These are phyloP conservation scores for Pelagia noctiluca DNA, from an alignment of 30 jellyfish, hydroid and myxozoan genomes.

Conservation along the genomic window DNA sequence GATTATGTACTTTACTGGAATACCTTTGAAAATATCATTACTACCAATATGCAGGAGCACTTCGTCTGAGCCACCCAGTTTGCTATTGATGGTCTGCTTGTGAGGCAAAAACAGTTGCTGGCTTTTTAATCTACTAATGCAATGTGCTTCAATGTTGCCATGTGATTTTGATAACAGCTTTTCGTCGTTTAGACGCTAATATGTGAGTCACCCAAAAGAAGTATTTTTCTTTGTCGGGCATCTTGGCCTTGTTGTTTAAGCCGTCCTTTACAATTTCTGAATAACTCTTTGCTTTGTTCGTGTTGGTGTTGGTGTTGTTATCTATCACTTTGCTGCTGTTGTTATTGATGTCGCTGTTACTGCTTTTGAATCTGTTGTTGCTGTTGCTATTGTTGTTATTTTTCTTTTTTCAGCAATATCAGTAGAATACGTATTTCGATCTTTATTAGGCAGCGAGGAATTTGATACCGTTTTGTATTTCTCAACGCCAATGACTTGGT, in stretches of 20 bases:
- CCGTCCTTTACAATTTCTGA: neutral
- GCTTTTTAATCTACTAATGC: constrained; percentile 21
- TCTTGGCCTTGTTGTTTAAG: neutral
- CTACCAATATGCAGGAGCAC: constrained; percentile 31
- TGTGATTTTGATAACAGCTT: constrained; percentile 1
- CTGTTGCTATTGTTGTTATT: neutral
- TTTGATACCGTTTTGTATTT: constrained; percentile 1
- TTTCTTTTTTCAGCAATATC: neutral
- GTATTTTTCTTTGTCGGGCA: constrained; percentile 8
- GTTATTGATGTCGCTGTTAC: neutral
- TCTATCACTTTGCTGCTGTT: neutral
- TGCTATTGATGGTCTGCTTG: neutral
- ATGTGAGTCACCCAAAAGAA: constrained; percentile 44
- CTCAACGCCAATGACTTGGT: neutral
- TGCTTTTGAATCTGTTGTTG: neutral
- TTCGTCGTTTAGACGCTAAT: constrained; percentile 1
- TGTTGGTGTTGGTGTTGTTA: neutral
- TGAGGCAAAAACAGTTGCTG: neutral
- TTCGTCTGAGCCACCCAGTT: neutral
- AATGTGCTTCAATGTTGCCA: neutral
- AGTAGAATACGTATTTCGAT: neutral
- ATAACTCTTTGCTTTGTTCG: neutral
- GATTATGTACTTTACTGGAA: constrained; percentile 16
- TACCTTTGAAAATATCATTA: constrained; percentile 31
- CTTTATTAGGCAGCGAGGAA: neutral